Evolutionary conservation across 2,113 vertebrate genomes (phyloP), one percentile per base, ranked within the genome.

Genomic region (Salvelinus alpinus): DNA sequence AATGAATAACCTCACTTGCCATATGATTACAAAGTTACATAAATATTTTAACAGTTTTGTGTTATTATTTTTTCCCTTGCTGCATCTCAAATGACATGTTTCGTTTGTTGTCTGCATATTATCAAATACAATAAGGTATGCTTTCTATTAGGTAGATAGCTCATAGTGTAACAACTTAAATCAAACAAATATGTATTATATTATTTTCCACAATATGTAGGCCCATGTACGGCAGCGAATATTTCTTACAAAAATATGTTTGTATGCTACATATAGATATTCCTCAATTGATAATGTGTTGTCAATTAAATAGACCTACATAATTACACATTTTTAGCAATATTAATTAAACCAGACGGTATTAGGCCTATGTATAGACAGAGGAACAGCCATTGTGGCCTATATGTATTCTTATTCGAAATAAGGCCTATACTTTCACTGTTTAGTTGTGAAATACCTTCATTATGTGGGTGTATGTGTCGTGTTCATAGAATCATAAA

Each of bases 401-500:
- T 3, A 44, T 44, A 44, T 34, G 5, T 20, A n/a, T 57, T 31
- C 16, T 57, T 27, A 2, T 71, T 14, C 48, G 31, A 72, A 20
- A 66, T 29, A 22, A 68, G 3, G 31, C 31, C 24, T 66, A 25
- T 16, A 60, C 69, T 57, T 38, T 71, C 64, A 78, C 59, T 5
- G 72, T 44, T 44, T 44, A 75, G 73, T 69, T 54, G 70, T 78
- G 72, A 68, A 81, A 78, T 71, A 38, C 64, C 25, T 71, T 79
- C 68, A 68, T 59, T 78, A 69, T 79, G 74, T 78, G 78, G 75
- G 78, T 88, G 85, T 82, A 86, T 84, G 84, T 85, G 67, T 70
- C 44, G 66, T 70, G 62, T 86, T 90, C 86, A 87, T 80, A 86
- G 82, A 89, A 86, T 81, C 85, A 87, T 90, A 81, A 83, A 86